Conservation (phyloP, 2,888 invertebrate genomes). For the Drosophila vallismaia region DNA sequence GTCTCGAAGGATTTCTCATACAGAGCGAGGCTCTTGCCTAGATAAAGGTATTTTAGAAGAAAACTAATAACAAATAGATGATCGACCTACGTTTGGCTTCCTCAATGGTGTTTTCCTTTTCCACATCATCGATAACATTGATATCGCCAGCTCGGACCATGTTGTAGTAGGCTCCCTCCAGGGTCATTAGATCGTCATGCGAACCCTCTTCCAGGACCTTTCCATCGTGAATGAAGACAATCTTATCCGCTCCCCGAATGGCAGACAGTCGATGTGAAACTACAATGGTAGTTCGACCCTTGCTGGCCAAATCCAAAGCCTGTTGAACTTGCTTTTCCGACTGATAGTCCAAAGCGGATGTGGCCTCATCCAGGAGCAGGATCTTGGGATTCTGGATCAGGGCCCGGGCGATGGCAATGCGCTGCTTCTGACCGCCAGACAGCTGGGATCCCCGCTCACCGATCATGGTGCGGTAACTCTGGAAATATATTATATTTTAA, state of each 20-base stretch:
- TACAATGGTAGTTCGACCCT: conserved; percentile 90
- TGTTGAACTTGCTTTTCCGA: conserved; percentile 92
- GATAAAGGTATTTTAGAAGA: neutral
- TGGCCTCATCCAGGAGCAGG: conserved; percentile 91
- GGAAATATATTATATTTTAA: neutral
- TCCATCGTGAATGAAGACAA: conserved; percentile 89
- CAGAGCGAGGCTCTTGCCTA: conserved; percentile 79
- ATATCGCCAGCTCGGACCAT: conserved; percentile 85
- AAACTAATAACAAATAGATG: neutral
- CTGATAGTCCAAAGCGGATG: conserved; percentile 92
- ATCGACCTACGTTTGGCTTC: conserved; percentile 74
- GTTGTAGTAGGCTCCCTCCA: conserved; percentile 88
- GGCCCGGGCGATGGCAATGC: conserved; percentile 93
- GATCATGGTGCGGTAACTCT: conserved; percentile 91
- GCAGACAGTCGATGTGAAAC: conserved; percentile 90
- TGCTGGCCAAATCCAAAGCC: conserved; percentile 90
- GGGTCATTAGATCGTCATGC: conserved; percentile 88
- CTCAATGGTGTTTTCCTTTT: conserved; percentile 62
- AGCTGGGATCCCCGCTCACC: conserved; percentile 92
- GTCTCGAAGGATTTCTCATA: conserved; percentile 83
- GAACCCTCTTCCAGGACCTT: conserved; percentile 90
- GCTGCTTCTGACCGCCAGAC: conserved; percentile 93
- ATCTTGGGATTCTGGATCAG: conserved; percentile 91
- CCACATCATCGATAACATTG: conserved; percentile 65
- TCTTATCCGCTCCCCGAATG: conserved; percentile 89